phyloP scores from a whole-genome alignment of 1,140 invertebrate genomes.

The Eufriesea mexicana region DNA sequence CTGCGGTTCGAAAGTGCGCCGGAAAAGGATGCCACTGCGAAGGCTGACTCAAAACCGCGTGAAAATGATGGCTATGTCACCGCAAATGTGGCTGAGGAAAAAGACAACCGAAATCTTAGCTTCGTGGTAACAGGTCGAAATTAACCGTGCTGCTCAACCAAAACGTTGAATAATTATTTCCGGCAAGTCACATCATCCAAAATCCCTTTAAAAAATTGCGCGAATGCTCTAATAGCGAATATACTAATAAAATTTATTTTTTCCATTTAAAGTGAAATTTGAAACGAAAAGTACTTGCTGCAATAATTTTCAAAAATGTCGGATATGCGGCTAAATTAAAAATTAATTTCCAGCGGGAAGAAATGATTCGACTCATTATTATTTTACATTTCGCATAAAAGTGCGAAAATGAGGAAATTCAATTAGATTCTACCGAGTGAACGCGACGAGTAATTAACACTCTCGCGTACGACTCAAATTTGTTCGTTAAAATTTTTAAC shows the following conservation, averaged over 20 bases:
- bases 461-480: not conserved
- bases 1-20: conserved; percentile 6
- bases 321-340: no score
- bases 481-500: conserved; percentile 3
- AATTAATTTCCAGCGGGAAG: no score
- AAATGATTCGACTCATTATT: no score
- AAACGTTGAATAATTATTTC: conserved; percentile 11
- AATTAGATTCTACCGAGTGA: not conserved
- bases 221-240: no score
- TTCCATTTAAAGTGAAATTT: no score
- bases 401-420: not conserved
- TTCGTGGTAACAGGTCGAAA: not conserved
- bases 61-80: conserved; percentile 8
- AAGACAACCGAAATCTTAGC: conserved; percentile 6
- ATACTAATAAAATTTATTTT: no score
- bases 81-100: not conserved
- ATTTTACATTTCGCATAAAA: not conserved
- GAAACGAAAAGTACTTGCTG: no score
- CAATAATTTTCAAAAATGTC: no score
- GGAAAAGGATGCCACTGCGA: not conserved
- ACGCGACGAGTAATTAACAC: not conserved
- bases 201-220: no score
- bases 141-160: not conserved
- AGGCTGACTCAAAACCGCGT: conserved; percentile 12
- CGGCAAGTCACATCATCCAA: not conserved